phyloP scores from a whole-genome alignment of 2,113 vertebrate species.

The Microcebus griseorufus region DNA sequence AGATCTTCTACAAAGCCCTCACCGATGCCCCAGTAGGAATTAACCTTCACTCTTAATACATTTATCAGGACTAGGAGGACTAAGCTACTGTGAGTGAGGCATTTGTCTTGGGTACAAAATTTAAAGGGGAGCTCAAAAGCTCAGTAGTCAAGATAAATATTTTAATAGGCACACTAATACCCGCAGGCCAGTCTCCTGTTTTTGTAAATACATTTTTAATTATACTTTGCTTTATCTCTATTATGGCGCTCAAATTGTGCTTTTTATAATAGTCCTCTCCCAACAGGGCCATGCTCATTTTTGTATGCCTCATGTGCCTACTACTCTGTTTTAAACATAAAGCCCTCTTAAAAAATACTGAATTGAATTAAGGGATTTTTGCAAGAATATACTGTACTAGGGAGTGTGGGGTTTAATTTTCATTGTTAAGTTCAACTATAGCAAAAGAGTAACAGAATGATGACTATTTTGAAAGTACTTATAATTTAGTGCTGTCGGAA shows the following conservation, averaged over 20 bases:
- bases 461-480: slow-evolving; percentile 32
- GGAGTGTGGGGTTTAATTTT: not conserved
- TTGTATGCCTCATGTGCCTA: not conserved
- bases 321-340: not conserved
- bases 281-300: not conserved
- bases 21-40: not conserved
- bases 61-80: not conserved
- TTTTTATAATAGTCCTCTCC: not conserved
- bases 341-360: not conserved
- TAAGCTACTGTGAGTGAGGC: not conserved
- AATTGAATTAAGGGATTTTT: slow-evolving; percentile 19
- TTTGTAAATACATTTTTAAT: slow-evolving; percentile 13
- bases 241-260: not conserved
- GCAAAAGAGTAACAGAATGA: not conserved
- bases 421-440: slow-evolving; percentile 14
- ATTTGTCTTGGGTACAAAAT: not conserved
- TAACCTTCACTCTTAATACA: not conserved
- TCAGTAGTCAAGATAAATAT: slow-evolving; percentile 31
- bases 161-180: not conserved
- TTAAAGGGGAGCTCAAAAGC: not conserved
- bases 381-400: not conserved
- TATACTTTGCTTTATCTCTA: slow-evolving; percentile 11
- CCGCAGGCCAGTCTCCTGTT: not conserved
- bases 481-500: slow-evolving; percentile 2
- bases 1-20: not conserved